Base-by-base conservation (phyloP, 2,888 invertebrate species). In the Amphipyra berbera region DNA sequence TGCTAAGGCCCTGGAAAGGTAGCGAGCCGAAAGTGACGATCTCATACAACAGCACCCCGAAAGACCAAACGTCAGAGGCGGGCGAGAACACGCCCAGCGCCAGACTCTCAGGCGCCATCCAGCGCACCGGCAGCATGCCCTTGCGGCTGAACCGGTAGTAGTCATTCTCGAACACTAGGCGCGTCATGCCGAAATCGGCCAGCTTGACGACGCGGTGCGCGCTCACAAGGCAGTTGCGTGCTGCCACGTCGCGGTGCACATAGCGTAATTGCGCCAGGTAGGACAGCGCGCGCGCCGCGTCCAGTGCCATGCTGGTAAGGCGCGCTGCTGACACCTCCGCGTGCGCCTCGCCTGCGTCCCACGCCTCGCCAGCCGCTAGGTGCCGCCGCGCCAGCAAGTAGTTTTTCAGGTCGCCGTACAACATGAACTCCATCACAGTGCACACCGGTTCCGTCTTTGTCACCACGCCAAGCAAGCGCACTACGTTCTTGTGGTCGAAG, bases 31-130 rank as follows among this genome's bases (percentile, higher is more conserved):
- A 98, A 0, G 98, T 98, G 61, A 98, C 97, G 59, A 98, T 97
- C 91, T 98, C 97, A 86, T 97, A 98, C 2, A 98, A 95, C 21
- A 98, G 94, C 44, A 98, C 97, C 6, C 98, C 98, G 86, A 96
- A 98, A 38, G 98, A 97, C 98, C 98, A 99, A 13, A 98, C 96
- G 90, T 99, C 98, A 0, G 98, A 98, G 40, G 97, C 96, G 15
- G 97, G 96, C 0, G 98, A 97, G 89, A 98, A 98, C 57, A 98
- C 95, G 10, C 98, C 98, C 27, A 97, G 95, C 3, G 96, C 96
- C 13, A 98, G 92, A 76, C 97, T 97, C 91, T 98, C 98, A 0
- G 98, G 98, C 0, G 98, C 97, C 98, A 98, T 98, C 98, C 98
- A 98, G 67, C 98, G 95, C 8, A 98, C 98, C 0, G 98, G 98